Conservation (phyloP, 2,888 invertebrate species). For the Mesorhabditis spiculigera region DNA sequence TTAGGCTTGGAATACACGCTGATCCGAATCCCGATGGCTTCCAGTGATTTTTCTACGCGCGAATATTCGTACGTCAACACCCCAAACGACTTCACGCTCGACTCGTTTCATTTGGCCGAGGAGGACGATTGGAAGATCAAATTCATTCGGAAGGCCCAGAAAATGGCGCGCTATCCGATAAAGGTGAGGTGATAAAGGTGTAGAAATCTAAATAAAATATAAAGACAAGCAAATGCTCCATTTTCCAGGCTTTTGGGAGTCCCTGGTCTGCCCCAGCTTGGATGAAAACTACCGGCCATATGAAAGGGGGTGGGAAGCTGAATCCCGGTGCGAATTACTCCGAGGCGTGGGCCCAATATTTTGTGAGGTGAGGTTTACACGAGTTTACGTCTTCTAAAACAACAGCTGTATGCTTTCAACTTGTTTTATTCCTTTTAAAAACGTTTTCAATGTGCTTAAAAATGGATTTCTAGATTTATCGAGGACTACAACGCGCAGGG, state of each 20-base stretch:
- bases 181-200: not conserved
- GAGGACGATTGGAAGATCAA: constrained; percentile 69
- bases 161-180: not conserved
- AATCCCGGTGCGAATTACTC: constrained; percentile 17
- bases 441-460: too few relatives aligned
- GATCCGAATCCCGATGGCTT: constrained; percentile 77
- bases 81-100: constrained; percentile 63
- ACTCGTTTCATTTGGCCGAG: constrained; percentile 67
- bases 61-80: constrained; percentile 77
- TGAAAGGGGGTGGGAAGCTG: constrained; percentile 51
- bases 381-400: too few relatives aligned
- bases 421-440: not conserved
- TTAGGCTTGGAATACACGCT: constrained; percentile 58
- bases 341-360: constrained; percentile 71
- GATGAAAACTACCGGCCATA: constrained; percentile 66
- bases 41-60: constrained; percentile 78
- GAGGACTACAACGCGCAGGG: constrained; percentile 72
- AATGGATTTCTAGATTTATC: constrained; percentile 67
- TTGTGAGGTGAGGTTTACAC: constrained; percentile 65
- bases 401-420: not conserved
- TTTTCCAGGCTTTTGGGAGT: constrained; percentile 60
- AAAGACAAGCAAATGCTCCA: not conserved
- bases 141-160: constrained; percentile 3
- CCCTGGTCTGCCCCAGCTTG: constrained; percentile 66
- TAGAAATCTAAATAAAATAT: not conserved